Evolutionary conservation across 2,888 invertebrate species (phyloP).

Genomic region (Stratiomys singularior): DNA sequence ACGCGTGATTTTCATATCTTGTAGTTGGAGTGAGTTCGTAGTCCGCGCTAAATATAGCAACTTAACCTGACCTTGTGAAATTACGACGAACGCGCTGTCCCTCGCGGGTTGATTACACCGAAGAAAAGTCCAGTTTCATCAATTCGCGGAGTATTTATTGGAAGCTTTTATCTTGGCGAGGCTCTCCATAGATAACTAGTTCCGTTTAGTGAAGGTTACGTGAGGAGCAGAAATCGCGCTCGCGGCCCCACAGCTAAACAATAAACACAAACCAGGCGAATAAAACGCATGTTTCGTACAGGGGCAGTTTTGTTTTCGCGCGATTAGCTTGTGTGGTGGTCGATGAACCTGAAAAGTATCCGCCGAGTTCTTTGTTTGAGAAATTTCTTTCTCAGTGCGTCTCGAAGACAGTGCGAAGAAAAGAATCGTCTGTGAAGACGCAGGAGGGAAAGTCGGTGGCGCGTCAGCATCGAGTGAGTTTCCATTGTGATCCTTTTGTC

Average conservation of each 20-base stretch:
- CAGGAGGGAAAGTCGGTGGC: neutral
- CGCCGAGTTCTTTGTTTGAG: conserved; percentile 29
- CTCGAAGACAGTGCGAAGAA: neutral
- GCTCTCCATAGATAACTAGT: conserved; percentile 21
- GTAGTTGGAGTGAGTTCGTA: conserved; percentile 12
- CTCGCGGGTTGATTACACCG: conserved; percentile 31
- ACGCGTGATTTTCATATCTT: neutral
- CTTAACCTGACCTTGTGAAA: conserved; percentile 28
- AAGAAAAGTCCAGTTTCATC: conserved; percentile 14
- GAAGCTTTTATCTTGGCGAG: conserved; percentile 25
- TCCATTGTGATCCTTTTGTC: neutral
- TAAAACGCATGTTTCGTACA: conserved; percentile 26
- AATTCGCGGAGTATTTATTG: neutral
- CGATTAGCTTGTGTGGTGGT: conserved; percentile 24
- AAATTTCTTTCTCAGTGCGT: conserved; percentile 12
- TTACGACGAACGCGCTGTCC: conserved; percentile 32
- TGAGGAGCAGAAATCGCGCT: conserved; percentile 7
- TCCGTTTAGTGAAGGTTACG: conserved; percentile 19
- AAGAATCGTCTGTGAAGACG: no score
- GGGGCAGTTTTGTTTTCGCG: conserved; percentile 39
- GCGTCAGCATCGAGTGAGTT: neutral
- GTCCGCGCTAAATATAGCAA: conserved; percentile 28
- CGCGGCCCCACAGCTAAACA: conserved; percentile 3
- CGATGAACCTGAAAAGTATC: conserved; percentile 39
- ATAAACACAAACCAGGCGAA: conserved; percentile 6